Evolutionary conservation across 2,888 invertebrate genomes (phyloP), one percentile per base, ranked within the genome.

Genomic region (Stegana nigrithorax): DNA sequence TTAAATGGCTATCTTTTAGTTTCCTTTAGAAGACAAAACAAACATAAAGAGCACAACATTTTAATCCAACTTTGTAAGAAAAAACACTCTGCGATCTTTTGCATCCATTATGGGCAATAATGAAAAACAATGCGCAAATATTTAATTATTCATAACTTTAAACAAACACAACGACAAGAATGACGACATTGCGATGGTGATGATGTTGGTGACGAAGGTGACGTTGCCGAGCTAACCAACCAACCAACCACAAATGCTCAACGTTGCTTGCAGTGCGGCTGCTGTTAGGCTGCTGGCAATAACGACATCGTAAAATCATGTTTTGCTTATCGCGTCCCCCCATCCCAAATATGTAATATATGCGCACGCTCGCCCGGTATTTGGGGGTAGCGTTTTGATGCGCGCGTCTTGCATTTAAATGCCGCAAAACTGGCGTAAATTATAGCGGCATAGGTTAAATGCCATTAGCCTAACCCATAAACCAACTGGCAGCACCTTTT

Each of bases 131-230:
- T 73, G 74, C 59, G 63, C 76, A 81, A 81, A 83, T 81, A 84
- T 84, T 84, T 84, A 84, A 84, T 84, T 84, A 84, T 84, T 84
- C 83, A 84, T 85, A 85, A 84, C 83, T 81, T 79, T 78, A 75
- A 80, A 82, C 81, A 75, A 75, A 80, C 75, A 79, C 69, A 63
- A 67, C 72, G 70, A 73, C 68, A 72, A 73, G 68, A 73, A 73
- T 72, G 72, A 70, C 61, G 59, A 65, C 45, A 80, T 64, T 67
- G 66, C 66, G 61, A 72, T 57, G 64, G 19, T 44, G 42, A 4
- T 17, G 14, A 1, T 42, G 44, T 26, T 25, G 26, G 14, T 26
- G 50, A 50, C 6, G 50, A n/a, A 14, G 50, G 51, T 27, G 27
- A 58, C 50, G 39, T 61, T 27, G 21, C 29, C 45, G 50, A 25